Base-by-base conservation (phyloP, 2,797 vertebrate species). In the Rhinichthys osculus region DNA sequence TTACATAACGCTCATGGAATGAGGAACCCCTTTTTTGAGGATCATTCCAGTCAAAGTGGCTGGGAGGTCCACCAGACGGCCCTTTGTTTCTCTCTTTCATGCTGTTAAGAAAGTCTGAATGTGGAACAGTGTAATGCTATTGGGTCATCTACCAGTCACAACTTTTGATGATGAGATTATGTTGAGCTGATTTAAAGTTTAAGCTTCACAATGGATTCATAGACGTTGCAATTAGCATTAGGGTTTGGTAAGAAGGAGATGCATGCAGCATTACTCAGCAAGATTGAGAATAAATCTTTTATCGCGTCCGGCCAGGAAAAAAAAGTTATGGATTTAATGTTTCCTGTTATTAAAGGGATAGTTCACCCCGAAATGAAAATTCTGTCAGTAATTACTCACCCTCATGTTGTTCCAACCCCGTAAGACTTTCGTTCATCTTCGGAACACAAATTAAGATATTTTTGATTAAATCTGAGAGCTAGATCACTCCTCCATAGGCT, bases 161-260 rank as follows among this genome's bases (percentile, higher is more conserved):
- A 87, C 89, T 71, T 92, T 89, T 89, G 86, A 91, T 89, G 86
- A 86, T 59, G 86, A 88, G 87, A 91, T 92, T 91, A 91, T 67
- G 42, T 72, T 80, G 50, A 85, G 83, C 83, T 85, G 77, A 80
- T 80, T 80, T 71, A 71, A 50, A 78, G 33, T 84, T 67, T 74
- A 74, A 67, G 73, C 76, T 54, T 79, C 54, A 30, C 76, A 73
- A 73, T 80, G 44, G 69, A 50, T 85, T 21, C 72, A 73, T 64
- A 57, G 11, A 44, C 7, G 13, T 59, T 30, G 50, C 52, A 59
- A 54, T 33, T 42, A 67, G 44, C n/a, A 50, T 54, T 67, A 40
- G 47, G 47, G 64, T 79, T 78, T 62, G 74, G 72, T 71, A 38
- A 79, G 69, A 81, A 81, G 54, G 23, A 42, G 16, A 50, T 52